Percentiles rank a stretch among this genome's conserved stretches.
These are phyloP conservation scores for Rotaria sp. DNA, from an alignment of 2,888 invertebrate species.

Conservation along the genomic window DNA sequence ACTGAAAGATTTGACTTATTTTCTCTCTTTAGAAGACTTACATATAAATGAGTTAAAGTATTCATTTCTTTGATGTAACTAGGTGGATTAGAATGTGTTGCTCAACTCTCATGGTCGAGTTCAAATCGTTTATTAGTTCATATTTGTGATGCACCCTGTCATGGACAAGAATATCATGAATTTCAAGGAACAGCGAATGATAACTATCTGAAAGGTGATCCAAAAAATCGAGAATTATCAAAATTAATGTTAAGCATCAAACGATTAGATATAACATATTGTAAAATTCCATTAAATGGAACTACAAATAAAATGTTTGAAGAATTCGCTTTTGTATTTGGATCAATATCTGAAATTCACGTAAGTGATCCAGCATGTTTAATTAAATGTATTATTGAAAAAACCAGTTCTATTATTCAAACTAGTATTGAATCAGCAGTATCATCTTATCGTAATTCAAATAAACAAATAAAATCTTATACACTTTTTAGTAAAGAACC, in stretches of 20 bases:
- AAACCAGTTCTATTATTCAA: background rate
- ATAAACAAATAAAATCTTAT: background rate
- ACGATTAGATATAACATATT: background rate
- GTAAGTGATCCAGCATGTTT: background rate
- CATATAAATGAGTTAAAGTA: background rate
- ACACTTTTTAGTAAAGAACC: background rate
- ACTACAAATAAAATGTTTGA: background rate
- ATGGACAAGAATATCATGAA: slow-evolving; percentile 34
- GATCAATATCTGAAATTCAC: background rate
- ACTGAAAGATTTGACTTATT: too few relatives aligned
- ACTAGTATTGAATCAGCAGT: background rate
- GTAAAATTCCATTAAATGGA: background rate
- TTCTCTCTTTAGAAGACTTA: too few relatives aligned
- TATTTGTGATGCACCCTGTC: slow-evolving; percentile 37
- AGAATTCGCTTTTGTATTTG: background rate
- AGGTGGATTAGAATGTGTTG: background rate
- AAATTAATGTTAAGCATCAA: background rate
- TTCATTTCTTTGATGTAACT: background rate
- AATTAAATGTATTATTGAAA: background rate
- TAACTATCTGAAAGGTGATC: background rate
- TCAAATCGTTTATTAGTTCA: slow-evolving; percentile 32
- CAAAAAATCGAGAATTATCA: background rate
- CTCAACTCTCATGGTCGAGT: background rate
- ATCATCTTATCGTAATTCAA: background rate
- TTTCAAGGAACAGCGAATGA: background rate